A percentile compares a stretch with the other conserved stretches of the same genome.
phyloP scores from a whole-genome alignment of 2,888 invertebrate genomes.

The Cryptocephalus primarius region DNA sequence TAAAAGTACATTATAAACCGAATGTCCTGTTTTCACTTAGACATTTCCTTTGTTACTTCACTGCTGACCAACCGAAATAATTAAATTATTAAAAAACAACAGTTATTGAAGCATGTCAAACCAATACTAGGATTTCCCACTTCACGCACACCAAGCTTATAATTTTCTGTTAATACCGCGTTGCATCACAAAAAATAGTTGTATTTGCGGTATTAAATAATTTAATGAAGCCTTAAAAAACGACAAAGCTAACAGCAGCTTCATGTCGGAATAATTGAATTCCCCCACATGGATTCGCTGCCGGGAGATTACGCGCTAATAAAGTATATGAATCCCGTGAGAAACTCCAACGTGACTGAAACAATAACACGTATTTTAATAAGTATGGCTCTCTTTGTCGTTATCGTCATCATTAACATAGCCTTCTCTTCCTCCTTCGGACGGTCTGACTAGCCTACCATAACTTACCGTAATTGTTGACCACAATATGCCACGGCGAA shows the following conservation, averaged over 20 bases:
- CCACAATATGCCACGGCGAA: slow-evolving; percentile 30
- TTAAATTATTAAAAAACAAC: not conserved
- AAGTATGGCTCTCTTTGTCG: slow-evolving; percentile 29
- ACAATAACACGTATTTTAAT: slow-evolving; percentile 40
- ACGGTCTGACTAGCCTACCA: slow-evolving; percentile 25
- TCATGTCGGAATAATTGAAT: not conserved
- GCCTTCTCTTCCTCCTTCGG: slow-evolving; percentile 12
- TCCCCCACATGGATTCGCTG: slow-evolving; percentile 18
- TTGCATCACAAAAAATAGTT: not conserved
- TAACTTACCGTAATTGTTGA: slow-evolving; percentile 30
- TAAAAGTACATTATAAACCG: no score
- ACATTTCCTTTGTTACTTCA: no score
- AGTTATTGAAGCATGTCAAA: slow-evolving; percentile 9
- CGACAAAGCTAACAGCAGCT: not conserved
- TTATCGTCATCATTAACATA: slow-evolving; percentile 3
- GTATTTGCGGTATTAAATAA: not conserved
- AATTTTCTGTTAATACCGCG: slow-evolving; percentile 7
- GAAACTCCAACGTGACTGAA: slow-evolving; percentile 40
- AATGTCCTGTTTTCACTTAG: no score
- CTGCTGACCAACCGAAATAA: no score
- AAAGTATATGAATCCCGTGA: slow-evolving; percentile 35
- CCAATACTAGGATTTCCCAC: slow-evolving; percentile 7
- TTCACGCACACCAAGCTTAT: slow-evolving; percentile 8
- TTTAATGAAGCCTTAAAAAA: not conserved
- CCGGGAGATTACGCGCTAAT: slow-evolving; percentile 23